These are phyloP conservation scores for Tortricodes alternella DNA, from an alignment of 2,888 invertebrate species.

Conservation along the genomic window DNA sequence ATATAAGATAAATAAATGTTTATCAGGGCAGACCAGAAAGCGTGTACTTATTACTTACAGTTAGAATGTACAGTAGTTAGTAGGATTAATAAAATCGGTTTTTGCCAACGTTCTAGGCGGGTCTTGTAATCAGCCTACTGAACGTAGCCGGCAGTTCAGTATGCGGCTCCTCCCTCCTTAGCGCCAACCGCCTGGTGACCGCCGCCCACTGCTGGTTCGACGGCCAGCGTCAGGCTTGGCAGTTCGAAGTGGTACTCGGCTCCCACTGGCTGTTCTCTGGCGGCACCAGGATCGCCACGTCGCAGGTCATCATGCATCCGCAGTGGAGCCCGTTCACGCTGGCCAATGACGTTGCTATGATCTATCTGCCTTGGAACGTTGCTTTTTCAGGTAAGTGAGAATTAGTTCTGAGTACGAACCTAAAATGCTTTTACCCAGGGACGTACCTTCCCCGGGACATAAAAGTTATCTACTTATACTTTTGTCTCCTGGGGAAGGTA, in stretches of 20 bases:
- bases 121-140: conserved; percentile 30
- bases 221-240: conserved; percentile 29
- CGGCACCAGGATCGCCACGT: conserved; percentile 30
- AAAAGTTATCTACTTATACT: no score
- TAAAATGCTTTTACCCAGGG: no score
- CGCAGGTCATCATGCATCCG: conserved; percentile 28
- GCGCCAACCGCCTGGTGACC: conserved; percentile 31
- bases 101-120: conserved; percentile 31
- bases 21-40: no score
- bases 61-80: no score
- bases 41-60: no score
- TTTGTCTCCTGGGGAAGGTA: no score
- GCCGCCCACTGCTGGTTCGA: conserved; percentile 38
- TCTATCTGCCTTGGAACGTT: conserved; percentile 27
- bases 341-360: conserved; percentile 34
- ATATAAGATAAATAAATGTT: no score
- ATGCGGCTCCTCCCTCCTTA: conserved; percentile 33
- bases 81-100: no score
- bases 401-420: no score
- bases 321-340: conserved; percentile 17
- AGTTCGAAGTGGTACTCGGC: conserved; percentile 33
- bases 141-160: conserved; percentile 29
- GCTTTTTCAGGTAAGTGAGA: background rate
- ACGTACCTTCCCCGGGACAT: no score
- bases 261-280: conserved; percentile 33